A percentile compares a stretch with the other conserved stretches of the same genome.
Conservation (phyloP, 2,888 invertebrate species). For the Lucinisca nassula region DNA sequence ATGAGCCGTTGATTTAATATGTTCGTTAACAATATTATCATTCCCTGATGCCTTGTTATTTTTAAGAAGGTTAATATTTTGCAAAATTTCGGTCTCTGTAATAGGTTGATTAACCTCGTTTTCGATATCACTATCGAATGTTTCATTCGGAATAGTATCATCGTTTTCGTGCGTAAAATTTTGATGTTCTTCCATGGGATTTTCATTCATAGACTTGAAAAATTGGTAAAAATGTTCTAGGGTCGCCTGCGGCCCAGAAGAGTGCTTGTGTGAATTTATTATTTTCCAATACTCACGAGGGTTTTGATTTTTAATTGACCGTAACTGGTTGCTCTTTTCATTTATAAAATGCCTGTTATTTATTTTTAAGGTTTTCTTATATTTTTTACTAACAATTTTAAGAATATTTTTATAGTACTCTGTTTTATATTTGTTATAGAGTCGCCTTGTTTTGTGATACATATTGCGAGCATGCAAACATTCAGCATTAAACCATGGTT, state of each 20-base stretch:
- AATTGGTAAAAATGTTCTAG: background rate
- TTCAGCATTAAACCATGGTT: background rate
- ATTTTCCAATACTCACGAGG: background rate
- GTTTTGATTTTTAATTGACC: background rate
- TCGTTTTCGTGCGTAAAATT: background rate
- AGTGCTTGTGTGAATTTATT: background rate
- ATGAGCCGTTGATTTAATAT: background rate
- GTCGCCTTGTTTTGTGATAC: background rate
- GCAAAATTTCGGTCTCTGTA: background rate
- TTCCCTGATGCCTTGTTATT: background rate
- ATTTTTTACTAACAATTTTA: background rate
- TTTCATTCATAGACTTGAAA: background rate
- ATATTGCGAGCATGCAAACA: background rate
- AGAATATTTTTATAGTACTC: background rate
- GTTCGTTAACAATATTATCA: background rate
- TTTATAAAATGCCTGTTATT: background rate
- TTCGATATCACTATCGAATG: background rate
- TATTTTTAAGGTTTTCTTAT: background rate
- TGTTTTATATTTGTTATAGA: too few species aligned
- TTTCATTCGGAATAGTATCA: background rate
- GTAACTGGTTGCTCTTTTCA: background rate
- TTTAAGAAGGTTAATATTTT: background rate
- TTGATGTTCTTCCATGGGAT: background rate
- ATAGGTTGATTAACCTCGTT: background rate
- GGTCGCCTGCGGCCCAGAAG: background rate